Evolutionary conservation across 2,113 vertebrate species (phyloP), one percentile per base, ranked within the genome.

Genomic region (Gobius niger): DNA sequence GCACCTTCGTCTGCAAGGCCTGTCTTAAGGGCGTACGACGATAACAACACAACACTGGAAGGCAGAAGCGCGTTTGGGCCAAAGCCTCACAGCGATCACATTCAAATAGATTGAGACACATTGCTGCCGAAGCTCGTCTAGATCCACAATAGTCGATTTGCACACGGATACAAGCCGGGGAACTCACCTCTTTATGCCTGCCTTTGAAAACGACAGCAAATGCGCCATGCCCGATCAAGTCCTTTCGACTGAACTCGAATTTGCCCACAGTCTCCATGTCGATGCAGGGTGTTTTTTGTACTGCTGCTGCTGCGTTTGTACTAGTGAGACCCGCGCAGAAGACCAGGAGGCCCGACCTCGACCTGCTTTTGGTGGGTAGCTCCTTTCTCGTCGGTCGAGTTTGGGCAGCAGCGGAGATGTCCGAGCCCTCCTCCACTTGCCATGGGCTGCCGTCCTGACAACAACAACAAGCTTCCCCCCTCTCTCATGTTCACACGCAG

Each of bases 201-300:
- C 97, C 97, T 92, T 96, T 98, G 83, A 96, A 99, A 51, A 99
- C 97, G 69, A 98, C 97, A 1, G 97, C 97, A 85, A 98, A 99
- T 67, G 97, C 97, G 70, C 97, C 97, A 83, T 98, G 97, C 65
- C 97, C 96, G 82, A 99, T 95, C 59, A 98, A 85, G 86, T 99
- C 97, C 88, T 99, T 98, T 77, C 96, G 93, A 82, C 95, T 96
- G 91, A 98, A 99, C 93, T 98, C 97, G 87, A 98, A 98, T 90
- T 94, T 95, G 65, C 97, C 97, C 81, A 98, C 96, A 12, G 93
- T 92, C 93, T 98, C 97, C 93, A 96, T 95, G 0, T 61, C 49
- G 47, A 24, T 44, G 44, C 56, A 40, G 68, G 44, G 47, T 67
- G 2, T 7, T 49, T 2, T 56, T 34, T 34, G 5, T 2, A 34